Percentiles rank a stretch among this genome's conserved stretches.
phyloP scores from a whole-genome alignment of 2,113 vertebrate genomes.

The Paedocypris sp. region DNA sequence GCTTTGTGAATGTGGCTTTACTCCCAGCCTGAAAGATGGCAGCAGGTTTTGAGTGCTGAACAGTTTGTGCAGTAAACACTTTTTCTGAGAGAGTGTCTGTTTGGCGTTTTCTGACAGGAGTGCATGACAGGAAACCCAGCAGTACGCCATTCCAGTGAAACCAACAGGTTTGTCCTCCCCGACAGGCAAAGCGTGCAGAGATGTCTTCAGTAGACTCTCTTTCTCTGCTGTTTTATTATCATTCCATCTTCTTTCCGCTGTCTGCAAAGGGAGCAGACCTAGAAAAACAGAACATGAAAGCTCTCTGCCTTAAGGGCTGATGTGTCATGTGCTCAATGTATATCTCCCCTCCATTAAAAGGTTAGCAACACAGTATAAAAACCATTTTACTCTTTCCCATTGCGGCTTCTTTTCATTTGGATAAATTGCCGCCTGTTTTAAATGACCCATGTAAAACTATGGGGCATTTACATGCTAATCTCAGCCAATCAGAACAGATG shows the following conservation, averaged over 20 bases:
- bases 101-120: conserved; percentile 1
- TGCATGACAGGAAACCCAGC: conserved; percentile 12
- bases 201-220: neutral
- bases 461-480: too few species aligned
- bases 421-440: too few species aligned
- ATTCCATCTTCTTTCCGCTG: neutral
- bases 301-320: conserved; percentile 7
- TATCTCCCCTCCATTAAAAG: conserved; percentile 10
- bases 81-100: conserved; percentile 3
- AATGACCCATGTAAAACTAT: too few species aligned
- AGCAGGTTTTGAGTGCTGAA: neutral
- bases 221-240: neutral
- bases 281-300: neutral
- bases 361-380: too few species aligned
- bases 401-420: too few species aligned
- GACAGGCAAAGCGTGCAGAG: conserved; percentile 9
- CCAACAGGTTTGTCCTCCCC: conserved; percentile 21
- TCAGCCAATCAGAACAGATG: too few species aligned
- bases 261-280: conserved; percentile 5
- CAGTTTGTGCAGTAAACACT: conserved; percentile 12
- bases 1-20: neutral
- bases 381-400: too few species aligned
- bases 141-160: conserved; percentile 9
- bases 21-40: neutral
- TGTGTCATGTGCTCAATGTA: conserved; percentile 10